Conservation (phyloP, 2,888 invertebrate genomes). For the Prostheceraeus crozeri region DNA sequence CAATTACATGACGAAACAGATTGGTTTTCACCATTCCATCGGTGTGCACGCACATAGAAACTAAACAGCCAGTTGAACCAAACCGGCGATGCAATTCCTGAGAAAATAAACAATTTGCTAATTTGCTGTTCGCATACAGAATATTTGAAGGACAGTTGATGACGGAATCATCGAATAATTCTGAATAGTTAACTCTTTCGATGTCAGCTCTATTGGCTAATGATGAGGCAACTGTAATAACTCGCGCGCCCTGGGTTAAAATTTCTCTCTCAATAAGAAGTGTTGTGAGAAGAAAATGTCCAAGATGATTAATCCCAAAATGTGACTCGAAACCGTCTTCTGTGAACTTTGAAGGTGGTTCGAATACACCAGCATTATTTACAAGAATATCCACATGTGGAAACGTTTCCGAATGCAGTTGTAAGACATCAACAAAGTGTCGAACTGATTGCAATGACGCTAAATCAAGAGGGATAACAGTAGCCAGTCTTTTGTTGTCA, state of each 20-base stretch:
- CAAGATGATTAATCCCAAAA: constrained; percentile 55
- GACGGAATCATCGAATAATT: constrained; percentile 16
- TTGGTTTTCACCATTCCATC: constrained; percentile 32
- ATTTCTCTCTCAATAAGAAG: background rate
- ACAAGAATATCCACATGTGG: constrained; percentile 51
- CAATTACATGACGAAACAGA: constrained; percentile 16
- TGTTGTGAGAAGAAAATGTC: constrained; percentile 54
- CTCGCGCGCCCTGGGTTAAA: too few species aligned
- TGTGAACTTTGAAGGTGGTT: constrained; percentile 44
- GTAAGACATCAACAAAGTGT: background rate
- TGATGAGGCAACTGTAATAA: constrained; percentile 27
- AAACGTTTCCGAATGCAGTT: constrained; percentile 40
- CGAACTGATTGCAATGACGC: background rate
- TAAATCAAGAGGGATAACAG: constrained; percentile 18
- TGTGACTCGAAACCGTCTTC: constrained; percentile 54
- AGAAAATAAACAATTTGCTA: constrained; percentile 27
- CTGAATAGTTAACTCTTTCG: too few species aligned
- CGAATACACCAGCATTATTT: constrained; percentile 53
- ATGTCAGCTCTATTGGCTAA: constrained; percentile 11
- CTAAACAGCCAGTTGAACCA: background rate
- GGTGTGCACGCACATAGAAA: constrained; percentile 26
- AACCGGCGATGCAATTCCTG: constrained; percentile 18
- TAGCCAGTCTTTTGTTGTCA: too few species aligned
- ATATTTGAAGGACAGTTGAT: background rate
- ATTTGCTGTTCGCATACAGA: constrained; percentile 27